Base-by-base conservation (phyloP, 2,888 invertebrate genomes). In the Scaptomyza cyrtandrae region DNA sequence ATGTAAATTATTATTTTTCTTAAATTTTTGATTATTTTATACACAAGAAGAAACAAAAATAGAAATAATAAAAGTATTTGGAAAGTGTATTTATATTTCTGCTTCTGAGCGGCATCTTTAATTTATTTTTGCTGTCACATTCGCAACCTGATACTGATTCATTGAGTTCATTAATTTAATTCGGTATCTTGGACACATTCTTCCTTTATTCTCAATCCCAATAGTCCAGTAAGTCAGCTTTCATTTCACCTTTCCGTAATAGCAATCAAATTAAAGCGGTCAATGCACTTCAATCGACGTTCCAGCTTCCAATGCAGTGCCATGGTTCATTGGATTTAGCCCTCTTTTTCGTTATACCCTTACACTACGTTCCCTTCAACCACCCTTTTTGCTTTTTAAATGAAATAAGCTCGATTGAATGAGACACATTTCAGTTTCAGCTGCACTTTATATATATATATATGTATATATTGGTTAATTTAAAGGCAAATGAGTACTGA, bases 261-360 rank as follows among this genome's bases (percentile, higher is more conserved):
- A 37, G 62, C 62, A 76, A 76, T 70, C 65, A 63, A 78, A 75
- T 72, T 78, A 71, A 74, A 70, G 70, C 53, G 62, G 54, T 78
- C 67, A 69, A 72, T 63, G 56, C 62, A 65, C 57, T 52, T 71
- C 50, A 59, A 9, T 62, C 29, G 33, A 66, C 50, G 24, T 52
- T 52, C n/a, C 50, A 61, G 49, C 31, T 62, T 50, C 43, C 45
- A 67, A 44, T 49, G 54, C 62, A 58, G 43, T 41, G 35, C 73
- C 73, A 68, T 61, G 73, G 65, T 62, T 77, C 73, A 69, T 66
- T 59, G 63, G 61, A 57, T 49, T 67, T 43, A 37, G 46, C 33
- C 45, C 44, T 63, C 56, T 35, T 37, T 35, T 14, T 44, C 44
- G 16, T n/a, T 13, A 14, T 14, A n/a, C 37, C 10, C 35, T 4